Conservation (phyloP, 2,888 invertebrate species). For the Pollenia griseotomentosa region DNA sequence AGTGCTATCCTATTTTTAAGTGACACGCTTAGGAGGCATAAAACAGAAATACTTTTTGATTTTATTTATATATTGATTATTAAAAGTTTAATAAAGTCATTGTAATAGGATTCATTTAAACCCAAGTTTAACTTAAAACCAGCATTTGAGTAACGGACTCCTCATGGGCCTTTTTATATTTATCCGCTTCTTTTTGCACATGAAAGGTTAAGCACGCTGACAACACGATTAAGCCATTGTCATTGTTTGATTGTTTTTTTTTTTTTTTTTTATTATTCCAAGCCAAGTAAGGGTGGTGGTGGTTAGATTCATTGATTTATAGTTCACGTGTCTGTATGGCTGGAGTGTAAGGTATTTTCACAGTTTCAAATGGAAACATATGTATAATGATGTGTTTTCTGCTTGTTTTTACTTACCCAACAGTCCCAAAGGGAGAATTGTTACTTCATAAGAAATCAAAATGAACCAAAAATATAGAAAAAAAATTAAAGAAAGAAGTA, state of each 20-base stretch:
- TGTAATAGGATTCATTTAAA: too few relatives aligned
- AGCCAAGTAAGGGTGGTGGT: constrained; percentile 32
- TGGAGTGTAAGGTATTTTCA: constrained; percentile 62
- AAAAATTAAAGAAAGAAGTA: constrained; percentile 18
- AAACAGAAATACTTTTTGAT: too few relatives aligned
- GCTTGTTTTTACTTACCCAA: constrained; percentile 41
- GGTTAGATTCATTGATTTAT: constrained; percentile 34
- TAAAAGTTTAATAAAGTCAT: too few relatives aligned
- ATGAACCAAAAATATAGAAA: constrained; percentile 48
- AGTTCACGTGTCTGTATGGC: constrained; percentile 25
- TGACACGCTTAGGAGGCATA: too few relatives aligned
- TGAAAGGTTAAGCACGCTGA: not conserved
- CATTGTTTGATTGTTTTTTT: not conserved
- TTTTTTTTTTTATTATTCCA: not conserved
- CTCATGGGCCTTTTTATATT: too few relatives aligned
- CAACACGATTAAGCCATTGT: not conserved
- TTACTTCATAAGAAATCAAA: constrained; percentile 62
- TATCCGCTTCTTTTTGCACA: too few relatives aligned
- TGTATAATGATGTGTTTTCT: constrained; percentile 40
- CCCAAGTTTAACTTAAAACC: too few relatives aligned
- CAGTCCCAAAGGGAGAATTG: constrained; percentile 63
- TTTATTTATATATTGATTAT: too few relatives aligned
- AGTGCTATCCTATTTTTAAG: too few relatives aligned
- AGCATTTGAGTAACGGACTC: too few relatives aligned
- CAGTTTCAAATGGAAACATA: constrained; percentile 31